Evolutionary conservation across 1,140 invertebrate species (phyloP).

Genomic region (Prorops nasuta): DNA sequence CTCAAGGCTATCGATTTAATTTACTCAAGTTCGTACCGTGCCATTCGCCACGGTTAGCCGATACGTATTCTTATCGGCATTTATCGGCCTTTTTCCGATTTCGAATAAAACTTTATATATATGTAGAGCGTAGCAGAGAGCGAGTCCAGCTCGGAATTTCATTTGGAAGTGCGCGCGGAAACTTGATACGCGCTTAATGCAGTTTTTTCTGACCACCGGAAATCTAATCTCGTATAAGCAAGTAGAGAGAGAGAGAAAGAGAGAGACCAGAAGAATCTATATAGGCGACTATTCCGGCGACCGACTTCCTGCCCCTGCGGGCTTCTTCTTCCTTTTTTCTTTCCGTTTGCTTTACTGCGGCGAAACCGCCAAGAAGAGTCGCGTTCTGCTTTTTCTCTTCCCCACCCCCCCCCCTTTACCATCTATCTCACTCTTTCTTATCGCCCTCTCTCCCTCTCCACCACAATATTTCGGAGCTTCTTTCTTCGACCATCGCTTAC

Average conservation of each 20-base stretch:
- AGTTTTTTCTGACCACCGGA: neutral
- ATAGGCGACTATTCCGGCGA: no score
- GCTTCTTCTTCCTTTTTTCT: neutral
- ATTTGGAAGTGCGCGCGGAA: neutral
- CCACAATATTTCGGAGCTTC: neutral
- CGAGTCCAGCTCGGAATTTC: no score
- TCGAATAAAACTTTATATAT: no score
- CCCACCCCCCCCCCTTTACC: slow-evolving; percentile 2
- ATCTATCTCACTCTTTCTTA: neutral
- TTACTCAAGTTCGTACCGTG: no score
- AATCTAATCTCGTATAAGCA: slow-evolving; percentile 10
- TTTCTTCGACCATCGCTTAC: neutral
- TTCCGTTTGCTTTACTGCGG: neutral
- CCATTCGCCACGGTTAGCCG: no score
- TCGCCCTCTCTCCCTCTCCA: slow-evolving; percentile 1
- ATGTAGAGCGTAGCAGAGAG: no score
- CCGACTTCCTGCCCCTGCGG: neutral
- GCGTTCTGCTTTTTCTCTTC: slow-evolving; percentile 12
- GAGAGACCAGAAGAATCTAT: no score
- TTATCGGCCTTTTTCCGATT: no score
- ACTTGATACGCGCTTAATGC: neutral
- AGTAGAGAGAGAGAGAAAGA: neutral
- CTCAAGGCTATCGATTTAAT: no score
- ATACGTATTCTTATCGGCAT: no score
- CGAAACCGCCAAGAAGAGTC: no score